phyloP scores from a whole-genome alignment of 1,140 invertebrate genomes.

The Penaeus vannamei region DNA sequence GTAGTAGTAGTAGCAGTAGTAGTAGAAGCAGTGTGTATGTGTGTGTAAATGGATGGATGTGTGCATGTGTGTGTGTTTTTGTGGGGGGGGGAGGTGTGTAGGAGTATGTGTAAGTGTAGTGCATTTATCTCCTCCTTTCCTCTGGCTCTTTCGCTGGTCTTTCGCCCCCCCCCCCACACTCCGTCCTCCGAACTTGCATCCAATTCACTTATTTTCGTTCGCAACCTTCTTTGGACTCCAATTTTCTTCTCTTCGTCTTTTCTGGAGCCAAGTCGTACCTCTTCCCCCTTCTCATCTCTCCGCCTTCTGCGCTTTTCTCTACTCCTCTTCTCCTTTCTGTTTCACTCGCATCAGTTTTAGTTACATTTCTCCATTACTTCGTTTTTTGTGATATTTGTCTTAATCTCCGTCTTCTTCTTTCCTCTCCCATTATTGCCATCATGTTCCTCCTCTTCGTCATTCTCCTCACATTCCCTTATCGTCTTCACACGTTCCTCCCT shows the following conservation, averaged over 20 bases:
- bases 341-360: too few species aligned
- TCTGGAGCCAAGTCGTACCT: not conserved
- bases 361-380: too few species aligned
- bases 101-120: not conserved
- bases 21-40: too few species aligned
- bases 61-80: too few species aligned
- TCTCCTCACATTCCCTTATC: not conserved
- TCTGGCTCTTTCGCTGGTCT: not conserved
- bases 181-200: too few species aligned
- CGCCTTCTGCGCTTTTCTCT: not conserved
- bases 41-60: too few species aligned
- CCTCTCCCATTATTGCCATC: not conserved
- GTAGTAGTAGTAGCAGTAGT: too few species aligned
- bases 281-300: not conserved
- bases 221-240: too few species aligned
- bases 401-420: not conserved
- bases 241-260: not conserved
- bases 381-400: too few species aligned
- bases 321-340: not conserved
- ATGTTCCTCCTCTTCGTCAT: not conserved
- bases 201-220: too few species aligned
- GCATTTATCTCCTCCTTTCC: not conserved
- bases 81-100: too few species aligned
- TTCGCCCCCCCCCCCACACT: too few species aligned
- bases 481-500: not conserved